Evolutionary conservation across 2,113 vertebrate genomes (phyloP).

Genomic region (Mesoclemmys tuberculata): DNA sequence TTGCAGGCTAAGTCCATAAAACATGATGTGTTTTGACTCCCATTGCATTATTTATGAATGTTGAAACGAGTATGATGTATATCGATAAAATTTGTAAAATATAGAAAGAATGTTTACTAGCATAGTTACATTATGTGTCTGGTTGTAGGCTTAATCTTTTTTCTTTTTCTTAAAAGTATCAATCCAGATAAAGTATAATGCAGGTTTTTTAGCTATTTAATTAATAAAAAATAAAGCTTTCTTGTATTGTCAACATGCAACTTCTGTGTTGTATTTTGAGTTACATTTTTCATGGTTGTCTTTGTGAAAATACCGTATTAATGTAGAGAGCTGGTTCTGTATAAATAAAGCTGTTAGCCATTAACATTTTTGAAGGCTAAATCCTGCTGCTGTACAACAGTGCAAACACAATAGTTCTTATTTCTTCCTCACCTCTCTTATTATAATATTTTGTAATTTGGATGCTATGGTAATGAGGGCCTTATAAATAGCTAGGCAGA

Average conservation of each 20-base stretch:
- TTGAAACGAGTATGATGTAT: not conserved
- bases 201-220: not conserved
- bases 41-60: not conserved
- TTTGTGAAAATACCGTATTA: not conserved
- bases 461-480: not conserved
- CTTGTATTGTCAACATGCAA: not conserved
- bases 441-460: not conserved
- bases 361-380: not conserved
- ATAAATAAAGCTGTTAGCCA: not conserved
- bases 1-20: not conserved
- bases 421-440: not conserved
- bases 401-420: not conserved
- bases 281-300: not conserved
- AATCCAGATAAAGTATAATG: not conserved
- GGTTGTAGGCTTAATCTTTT: not conserved
- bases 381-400: not conserved
- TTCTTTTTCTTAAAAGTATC: not conserved
- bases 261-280: not conserved
- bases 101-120: not conserved
- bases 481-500: not conserved
- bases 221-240: not conserved
- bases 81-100: not conserved
- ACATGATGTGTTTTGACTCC: not conserved
- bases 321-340: not conserved
- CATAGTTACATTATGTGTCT: not conserved